phyloP scores from a whole-genome alignment of 2,113 vertebrate species.

The Ailuropoda melanoleuca region DNA sequence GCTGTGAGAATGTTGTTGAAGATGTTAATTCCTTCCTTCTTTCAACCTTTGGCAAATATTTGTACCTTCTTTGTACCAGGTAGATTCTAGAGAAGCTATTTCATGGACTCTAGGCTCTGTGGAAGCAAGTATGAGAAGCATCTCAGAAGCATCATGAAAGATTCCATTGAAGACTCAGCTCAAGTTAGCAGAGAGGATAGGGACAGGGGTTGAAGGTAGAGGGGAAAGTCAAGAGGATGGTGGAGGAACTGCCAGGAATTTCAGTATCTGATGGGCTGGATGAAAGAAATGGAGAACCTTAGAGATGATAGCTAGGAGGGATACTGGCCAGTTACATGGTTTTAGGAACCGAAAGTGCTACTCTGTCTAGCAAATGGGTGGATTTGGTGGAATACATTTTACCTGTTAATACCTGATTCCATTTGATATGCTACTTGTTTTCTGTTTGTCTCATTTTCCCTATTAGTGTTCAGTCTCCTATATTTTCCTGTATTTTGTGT shows the following conservation, averaged over 20 bases:
- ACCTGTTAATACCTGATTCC: background rate
- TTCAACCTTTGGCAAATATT: background rate
- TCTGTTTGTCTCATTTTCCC: background rate
- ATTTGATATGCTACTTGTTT: background rate
- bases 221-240: background rate
- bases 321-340: background rate
- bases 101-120: background rate
- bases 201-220: background rate
- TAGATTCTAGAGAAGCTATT: background rate
- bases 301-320: background rate
- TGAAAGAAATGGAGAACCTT: background rate
- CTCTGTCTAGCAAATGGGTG: background rate
- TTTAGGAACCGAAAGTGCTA: background rate
- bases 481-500: background rate
- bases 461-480: background rate
- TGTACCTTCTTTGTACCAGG: background rate
- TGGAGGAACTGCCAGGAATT: background rate
- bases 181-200: background rate
- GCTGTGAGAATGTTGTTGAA: background rate
- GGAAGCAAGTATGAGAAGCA: background rate
- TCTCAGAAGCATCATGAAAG: background rate
- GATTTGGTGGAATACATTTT: background rate
- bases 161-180: background rate
- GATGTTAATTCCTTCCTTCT: background rate
- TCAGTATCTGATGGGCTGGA: fast-evolving